Evolutionary conservation across 2,888 invertebrate species (phyloP).

Genomic region (Plagodis dolabraria): DNA sequence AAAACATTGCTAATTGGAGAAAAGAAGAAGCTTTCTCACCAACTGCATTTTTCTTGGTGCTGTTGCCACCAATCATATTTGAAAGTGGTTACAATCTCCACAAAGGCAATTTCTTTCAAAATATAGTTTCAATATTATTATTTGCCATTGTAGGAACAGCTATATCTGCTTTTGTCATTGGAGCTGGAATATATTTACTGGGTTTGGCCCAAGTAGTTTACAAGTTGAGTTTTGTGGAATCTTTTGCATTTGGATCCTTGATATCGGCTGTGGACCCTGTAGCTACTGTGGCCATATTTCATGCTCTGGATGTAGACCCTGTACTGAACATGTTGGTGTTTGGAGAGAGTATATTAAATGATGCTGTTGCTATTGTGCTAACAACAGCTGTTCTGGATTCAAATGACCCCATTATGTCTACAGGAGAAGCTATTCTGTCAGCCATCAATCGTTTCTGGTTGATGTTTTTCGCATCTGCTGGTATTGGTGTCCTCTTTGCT

Average conservation of each 20-base stretch:
- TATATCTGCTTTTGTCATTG: conserved; percentile 98
- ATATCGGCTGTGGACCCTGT: conserved; percentile 99
- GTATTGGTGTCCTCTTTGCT: conserved; percentile 97
- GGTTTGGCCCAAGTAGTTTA: conserved; percentile 97
- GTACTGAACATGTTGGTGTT: conserved; percentile 99
- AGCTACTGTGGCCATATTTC: conserved; percentile 99
- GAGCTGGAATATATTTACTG: conserved; percentile 97
- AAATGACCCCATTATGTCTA: conserved; percentile 85
- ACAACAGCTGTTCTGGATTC: conserved; percentile 94
- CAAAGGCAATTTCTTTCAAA: conserved; percentile 98
- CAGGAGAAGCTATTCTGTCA: conserved; percentile 93
- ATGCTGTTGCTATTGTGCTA: conserved; percentile 98
- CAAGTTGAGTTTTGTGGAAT: conserved; percentile 96
- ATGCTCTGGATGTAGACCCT: conserved; percentile 98
- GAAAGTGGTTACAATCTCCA: conserved; percentile 99
- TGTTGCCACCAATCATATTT: conserved; percentile 99
- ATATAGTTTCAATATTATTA: conserved; percentile 98
- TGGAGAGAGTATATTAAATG: conserved; percentile 97
- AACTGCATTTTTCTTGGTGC: conserved; percentile 98
- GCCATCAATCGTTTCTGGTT: conserved; percentile 96
- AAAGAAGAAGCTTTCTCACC: conserved; percentile 99
- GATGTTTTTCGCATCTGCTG: conserved; percentile 99
- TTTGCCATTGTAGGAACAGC: conserved; percentile 99
- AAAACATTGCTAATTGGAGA: conserved; percentile 97
- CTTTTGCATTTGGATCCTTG: conserved; percentile 98